Percentiles rank a stretch among this genome's conserved stretches.
Conservation (phyloP, 1,140 invertebrate species). For the Pectinophora gossypiella region DNA sequence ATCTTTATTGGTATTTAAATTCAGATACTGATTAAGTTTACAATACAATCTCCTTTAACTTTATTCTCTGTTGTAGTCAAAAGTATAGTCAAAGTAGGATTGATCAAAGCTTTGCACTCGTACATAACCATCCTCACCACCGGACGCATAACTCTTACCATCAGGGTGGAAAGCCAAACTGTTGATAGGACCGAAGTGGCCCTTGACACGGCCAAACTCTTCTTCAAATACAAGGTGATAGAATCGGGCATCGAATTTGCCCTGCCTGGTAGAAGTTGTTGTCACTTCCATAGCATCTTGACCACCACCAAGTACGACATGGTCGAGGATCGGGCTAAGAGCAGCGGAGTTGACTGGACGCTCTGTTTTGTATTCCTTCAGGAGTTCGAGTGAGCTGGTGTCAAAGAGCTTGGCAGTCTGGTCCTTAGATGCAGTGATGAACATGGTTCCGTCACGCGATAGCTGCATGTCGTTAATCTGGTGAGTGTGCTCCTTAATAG, state of each 20-base stretch:
- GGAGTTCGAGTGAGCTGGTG: conserved; percentile 85
- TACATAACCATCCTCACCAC: conserved; percentile 99
- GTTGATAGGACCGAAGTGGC: conserved; percentile 99
- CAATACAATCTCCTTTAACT: neutral
- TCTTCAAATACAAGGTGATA: conserved; percentile 99
- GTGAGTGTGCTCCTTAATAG: conserved; percentile 86
- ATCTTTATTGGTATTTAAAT: neutral
- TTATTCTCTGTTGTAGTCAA: conserved; percentile 85
- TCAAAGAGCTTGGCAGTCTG: conserved; percentile 96
- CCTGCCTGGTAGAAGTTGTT: conserved; percentile 94
- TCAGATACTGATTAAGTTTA: conserved; percentile 1
- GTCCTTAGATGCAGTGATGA: conserved; percentile 97
- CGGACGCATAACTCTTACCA: conserved; percentile 97
- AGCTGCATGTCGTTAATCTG: conserved; percentile 97
- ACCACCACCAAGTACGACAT: conserved; percentile 97
- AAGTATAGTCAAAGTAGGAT: conserved; percentile 97
- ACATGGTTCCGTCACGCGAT: conserved; percentile 95
- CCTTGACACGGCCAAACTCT: conserved; percentile 98
- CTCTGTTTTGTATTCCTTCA: conserved; percentile 98
- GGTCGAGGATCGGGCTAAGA: conserved; percentile 94
- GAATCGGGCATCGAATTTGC: conserved; percentile 99
- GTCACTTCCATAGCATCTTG: conserved; percentile 99
- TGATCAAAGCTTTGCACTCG: conserved; percentile 97
- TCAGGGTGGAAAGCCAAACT: conserved; percentile 98
- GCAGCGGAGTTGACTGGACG: conserved; percentile 97